Evolutionary conservation across 2,888 invertebrate species (phyloP).

Genomic region (Amphipyra berbera): DNA sequence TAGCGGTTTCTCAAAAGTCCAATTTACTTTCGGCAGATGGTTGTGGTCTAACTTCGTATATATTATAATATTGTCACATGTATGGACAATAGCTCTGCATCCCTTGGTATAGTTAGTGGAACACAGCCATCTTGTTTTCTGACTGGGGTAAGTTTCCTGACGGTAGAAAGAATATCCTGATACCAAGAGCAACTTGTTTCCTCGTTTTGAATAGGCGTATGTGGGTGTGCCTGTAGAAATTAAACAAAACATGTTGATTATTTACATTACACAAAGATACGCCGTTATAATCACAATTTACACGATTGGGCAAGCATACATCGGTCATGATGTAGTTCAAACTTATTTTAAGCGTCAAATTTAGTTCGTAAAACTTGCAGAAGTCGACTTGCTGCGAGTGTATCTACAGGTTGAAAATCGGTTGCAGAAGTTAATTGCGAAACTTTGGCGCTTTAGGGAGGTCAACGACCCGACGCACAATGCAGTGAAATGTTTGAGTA

Average conservation of each 20-base stretch:
- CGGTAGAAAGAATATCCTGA: slow-evolving; percentile 8
- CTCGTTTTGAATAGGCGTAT: slow-evolving; percentile 7
- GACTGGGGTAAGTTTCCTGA: background rate
- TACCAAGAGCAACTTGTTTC: background rate
- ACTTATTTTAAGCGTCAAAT: too few relatives aligned
- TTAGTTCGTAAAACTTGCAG: too few relatives aligned
- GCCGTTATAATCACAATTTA: too few relatives aligned
- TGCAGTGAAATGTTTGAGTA: too few relatives aligned
- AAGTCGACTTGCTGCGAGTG: too few relatives aligned
- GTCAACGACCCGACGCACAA: too few relatives aligned
- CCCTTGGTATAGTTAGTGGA: slow-evolving; percentile 10
- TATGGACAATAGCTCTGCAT: slow-evolving; percentile 12
- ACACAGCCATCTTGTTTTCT: slow-evolving; percentile 16
- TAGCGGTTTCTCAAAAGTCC: background rate
- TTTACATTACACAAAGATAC: too few relatives aligned
- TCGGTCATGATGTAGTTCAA: too few relatives aligned
- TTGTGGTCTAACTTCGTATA: slow-evolving; percentile 3
- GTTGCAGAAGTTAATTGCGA: too few relatives aligned
- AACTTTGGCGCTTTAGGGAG: too few relatives aligned
- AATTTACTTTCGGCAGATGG: slow-evolving; percentile 2
- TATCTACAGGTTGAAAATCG: too few relatives aligned
- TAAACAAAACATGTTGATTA: background rate
- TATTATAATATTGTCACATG: slow-evolving; percentile 4
- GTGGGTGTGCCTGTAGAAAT: background rate
- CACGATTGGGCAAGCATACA: too few relatives aligned